phyloP scores from a whole-genome alignment of 2,113 vertebrate species.

The Mungos mungo region DNA sequence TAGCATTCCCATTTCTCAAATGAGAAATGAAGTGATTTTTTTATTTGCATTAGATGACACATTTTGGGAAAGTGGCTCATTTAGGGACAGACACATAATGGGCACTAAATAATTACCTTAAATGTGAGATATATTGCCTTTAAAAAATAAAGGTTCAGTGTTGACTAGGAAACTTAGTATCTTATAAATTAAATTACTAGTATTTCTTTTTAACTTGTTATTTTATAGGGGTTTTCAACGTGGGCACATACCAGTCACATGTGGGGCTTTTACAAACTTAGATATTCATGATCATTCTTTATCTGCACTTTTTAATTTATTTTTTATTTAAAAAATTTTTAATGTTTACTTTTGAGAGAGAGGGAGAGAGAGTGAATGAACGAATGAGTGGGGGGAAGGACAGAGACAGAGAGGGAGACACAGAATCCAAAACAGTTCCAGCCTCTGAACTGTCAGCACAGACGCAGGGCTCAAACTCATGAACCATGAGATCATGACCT shows the following conservation, averaged over 20 bases:
- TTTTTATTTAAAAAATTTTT: too few species aligned
- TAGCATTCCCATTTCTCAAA: constrained; percentile 5
- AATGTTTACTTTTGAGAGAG: too few species aligned
- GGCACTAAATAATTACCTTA: not conserved
- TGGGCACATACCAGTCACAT: not conserved
- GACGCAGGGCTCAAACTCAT: too few species aligned
- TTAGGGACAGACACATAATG: not conserved
- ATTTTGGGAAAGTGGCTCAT: not conserved
- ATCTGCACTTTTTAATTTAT: not conserved
- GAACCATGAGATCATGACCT: too few species aligned
- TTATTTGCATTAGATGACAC: not conserved
- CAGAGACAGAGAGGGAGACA: too few species aligned
- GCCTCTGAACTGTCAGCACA: too few species aligned
- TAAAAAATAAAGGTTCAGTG: constrained; percentile 18
- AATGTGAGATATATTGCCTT: not conserved
- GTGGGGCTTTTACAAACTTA: not conserved
- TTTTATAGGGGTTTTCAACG: not conserved
- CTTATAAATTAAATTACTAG: not conserved
- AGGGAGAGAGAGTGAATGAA: too few species aligned
- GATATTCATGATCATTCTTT: not conserved
- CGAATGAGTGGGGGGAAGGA: too few species aligned
- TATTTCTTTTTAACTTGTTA: not conserved
- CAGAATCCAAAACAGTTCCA: too few species aligned
- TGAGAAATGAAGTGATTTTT: constrained; percentile 22
- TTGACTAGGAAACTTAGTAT: not conserved